These are phyloP conservation scores for Agriotes lineatus DNA, from an alignment of 2,888 invertebrate genomes.

Conservation along the genomic window DNA sequence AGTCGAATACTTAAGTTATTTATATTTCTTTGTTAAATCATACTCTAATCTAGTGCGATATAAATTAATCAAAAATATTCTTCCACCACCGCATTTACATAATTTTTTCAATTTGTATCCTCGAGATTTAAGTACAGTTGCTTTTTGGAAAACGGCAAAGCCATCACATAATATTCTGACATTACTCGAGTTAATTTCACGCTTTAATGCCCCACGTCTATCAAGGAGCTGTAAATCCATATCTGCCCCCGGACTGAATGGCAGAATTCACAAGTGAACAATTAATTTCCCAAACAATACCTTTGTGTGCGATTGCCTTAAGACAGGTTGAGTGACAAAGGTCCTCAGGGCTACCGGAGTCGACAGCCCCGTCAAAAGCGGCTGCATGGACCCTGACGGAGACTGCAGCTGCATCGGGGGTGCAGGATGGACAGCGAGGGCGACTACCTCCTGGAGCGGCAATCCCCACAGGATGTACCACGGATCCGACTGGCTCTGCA, in stretches of 20 bases:
- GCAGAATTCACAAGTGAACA: conserved; percentile 15
- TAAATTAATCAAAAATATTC: no score
- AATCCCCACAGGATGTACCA: conserved; percentile 1
- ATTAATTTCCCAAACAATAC: conserved; percentile 27
- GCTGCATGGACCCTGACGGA: neutral
- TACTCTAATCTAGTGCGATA: no score
- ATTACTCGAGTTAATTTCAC: conserved; percentile 12
- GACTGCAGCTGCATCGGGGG: conserved; percentile 2
- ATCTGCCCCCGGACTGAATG: conserved; percentile 4
- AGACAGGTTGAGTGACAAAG: conserved; percentile 22
- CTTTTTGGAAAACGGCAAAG: no score
- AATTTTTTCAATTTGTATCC: no score
- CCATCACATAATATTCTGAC: no score
- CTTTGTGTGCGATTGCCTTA: conserved; percentile 17
- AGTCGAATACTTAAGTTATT: no score
- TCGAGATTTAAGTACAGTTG: no score
- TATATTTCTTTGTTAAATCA: no score
- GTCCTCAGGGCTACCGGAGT: conserved; percentile 2
- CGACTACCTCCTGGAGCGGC: conserved; percentile 1
- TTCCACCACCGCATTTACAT: no score
- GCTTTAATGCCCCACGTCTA: conserved; percentile 3
- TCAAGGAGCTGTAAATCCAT: conserved; percentile 19
- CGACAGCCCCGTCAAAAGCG: neutral
- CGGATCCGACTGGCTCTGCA: conserved; percentile 4
- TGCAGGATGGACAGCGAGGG: neutral